Evolutionary conservation across 2,888 invertebrate species (phyloP).

Genomic region (Silvanus unidentatus): DNA sequence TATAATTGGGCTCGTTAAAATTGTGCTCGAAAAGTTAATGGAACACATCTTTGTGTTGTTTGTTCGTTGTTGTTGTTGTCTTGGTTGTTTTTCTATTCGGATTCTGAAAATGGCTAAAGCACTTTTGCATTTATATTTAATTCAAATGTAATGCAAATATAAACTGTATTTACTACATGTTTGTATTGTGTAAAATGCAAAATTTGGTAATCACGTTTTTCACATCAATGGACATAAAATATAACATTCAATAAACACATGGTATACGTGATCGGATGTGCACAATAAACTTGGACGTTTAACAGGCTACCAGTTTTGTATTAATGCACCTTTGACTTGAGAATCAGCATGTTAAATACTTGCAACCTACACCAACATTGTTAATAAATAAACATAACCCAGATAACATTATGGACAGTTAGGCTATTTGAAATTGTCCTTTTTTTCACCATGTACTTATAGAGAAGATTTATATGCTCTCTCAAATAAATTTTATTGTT

Average conservation of each 20-base stretch:
- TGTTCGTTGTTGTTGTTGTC: too few species aligned
- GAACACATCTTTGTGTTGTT: too few species aligned
- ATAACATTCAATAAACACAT: slow-evolving; percentile 1
- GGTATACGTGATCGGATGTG: slow-evolving; percentile 3
- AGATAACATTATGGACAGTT: slow-evolving; percentile 3
- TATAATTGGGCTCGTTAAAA: too few species aligned
- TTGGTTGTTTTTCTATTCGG: too few species aligned
- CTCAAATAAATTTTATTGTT: too few species aligned
- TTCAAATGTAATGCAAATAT: too few species aligned
- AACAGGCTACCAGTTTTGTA: slow-evolving; percentile 3
- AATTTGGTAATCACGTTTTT: slow-evolving; percentile 1
- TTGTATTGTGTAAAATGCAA: background rate
- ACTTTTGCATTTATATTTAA: too few species aligned
- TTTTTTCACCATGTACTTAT: slow-evolving; percentile 1
- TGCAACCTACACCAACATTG: slow-evolving; percentile 6
- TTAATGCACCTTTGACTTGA: slow-evolving; percentile 2
- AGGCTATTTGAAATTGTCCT: slow-evolving; percentile 3
- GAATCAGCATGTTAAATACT: slow-evolving; percentile 4
- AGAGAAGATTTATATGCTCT: too few species aligned
- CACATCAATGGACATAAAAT: background rate
- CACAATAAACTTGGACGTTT: slow-evolving; percentile 3
- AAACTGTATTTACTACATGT: too few species aligned
- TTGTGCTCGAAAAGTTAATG: too few species aligned
- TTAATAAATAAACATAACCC: slow-evolving; percentile 6
- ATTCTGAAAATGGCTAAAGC: too few species aligned